Conservation (phyloP, 2,888 invertebrate species). For the Melinaea menophilus region DNA sequence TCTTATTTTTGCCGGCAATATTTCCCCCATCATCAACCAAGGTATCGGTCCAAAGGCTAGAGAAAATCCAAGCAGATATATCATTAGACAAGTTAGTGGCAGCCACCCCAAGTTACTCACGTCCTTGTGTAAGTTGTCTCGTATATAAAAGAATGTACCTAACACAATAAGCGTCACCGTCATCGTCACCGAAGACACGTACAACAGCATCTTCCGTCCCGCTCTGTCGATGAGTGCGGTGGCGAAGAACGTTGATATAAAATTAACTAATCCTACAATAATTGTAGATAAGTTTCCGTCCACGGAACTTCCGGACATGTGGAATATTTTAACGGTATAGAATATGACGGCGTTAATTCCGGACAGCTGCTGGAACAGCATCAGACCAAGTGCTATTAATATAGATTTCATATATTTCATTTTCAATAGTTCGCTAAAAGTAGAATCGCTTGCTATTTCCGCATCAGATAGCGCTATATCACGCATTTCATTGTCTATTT, state of each 20-base stretch:
- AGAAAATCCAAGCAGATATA: conserved; percentile 92
- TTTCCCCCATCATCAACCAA: conserved; percentile 96
- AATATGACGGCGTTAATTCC: conserved; percentile 98
- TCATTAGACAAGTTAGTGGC: conserved; percentile 86
- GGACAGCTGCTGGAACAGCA: conserved; percentile 96
- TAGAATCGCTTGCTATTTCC: conserved; percentile 80
- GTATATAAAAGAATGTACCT: conserved; percentile 87
- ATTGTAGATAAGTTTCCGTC: conserved; percentile 89
- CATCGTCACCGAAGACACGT: conserved; percentile 90
- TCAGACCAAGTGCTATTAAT: conserved; percentile 89
- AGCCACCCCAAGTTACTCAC: conserved; percentile 84
- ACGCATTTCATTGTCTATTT: conserved; percentile 87
- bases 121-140: conserved; percentile 62
- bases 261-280: conserved; percentile 93
- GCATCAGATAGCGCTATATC: conserved; percentile 85
- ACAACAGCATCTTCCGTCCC: conserved; percentile 91
- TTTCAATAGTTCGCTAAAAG: conserved; percentile 81
- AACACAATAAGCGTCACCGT: conserved; percentile 83
- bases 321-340: conserved; percentile 93
- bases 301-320: conserved; percentile 89
- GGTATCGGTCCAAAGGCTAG: conserved; percentile 90
- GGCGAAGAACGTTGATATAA: conserved; percentile 92
- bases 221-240: conserved; percentile 91
- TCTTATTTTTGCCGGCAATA: conserved; percentile 91
- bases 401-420: conserved; percentile 87